Base-by-base conservation (phyloP, 2,797 vertebrate species). In the Picus viridis region DNA sequence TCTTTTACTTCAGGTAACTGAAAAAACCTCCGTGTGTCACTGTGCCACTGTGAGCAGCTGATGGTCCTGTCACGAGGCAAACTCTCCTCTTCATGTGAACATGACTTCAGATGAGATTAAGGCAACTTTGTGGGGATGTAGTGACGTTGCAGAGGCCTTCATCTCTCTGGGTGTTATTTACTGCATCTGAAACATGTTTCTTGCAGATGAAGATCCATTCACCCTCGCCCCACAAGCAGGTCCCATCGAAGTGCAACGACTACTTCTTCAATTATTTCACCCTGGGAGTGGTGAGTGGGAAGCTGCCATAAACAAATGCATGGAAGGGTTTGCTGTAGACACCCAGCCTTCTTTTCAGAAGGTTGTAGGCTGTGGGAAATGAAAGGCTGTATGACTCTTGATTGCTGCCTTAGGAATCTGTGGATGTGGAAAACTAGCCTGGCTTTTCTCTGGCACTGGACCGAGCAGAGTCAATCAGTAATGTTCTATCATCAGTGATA, bases 211-310 rank as follows among this genome's bases (percentile, higher is more conserved):
- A 99, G 98, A 99, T 99, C 95, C 99, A 99, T 96, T 99, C 99
- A 34, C 99, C 99, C 67, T 99, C 99, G 2, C 99, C 99, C 92
- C 99, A 99, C 97, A 99, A 99, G 97, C 99, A 99, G 97, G 99
- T 99, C 93, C 98, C 99, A 57, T 99, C 99, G 18, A 99, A 99
- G 98, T 99, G 99, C 98, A 99, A 99, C 87, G 99, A 99, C 98
- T 99, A 99, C 98, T 99, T 99, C 98, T 99, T 99, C 98, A 99
- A 99, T 97, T 99, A 99, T 96, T 99, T 99, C 97, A 99, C 99
- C 29, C 98, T 99, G 8, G 99, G 99, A 97, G 98, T 99, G 99
- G 99, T 99, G 97, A 96, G 99, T 99, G 58, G 32, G 36, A 89
- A 75, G 36, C 65, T 78, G 84, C 76, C 32, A 16, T 87, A 61